These are phyloP conservation scores for Hydrolagus affinis DNA, from an alignment of 2,113 vertebrate genomes.

Conservation along the genomic window DNA sequence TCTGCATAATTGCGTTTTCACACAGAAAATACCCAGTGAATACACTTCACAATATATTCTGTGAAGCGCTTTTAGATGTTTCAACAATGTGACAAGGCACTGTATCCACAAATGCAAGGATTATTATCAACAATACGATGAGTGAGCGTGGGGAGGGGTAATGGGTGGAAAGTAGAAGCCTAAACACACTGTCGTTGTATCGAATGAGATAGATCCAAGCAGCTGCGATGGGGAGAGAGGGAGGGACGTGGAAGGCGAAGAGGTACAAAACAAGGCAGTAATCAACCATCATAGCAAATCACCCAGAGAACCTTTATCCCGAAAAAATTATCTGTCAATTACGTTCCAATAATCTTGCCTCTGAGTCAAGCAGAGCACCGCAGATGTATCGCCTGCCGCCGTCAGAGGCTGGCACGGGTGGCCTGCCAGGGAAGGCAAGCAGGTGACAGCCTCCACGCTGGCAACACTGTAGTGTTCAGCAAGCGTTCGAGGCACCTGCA, in stretches of 20 bases:
- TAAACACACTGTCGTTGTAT: slow-evolving; percentile 28
- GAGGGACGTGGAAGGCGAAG: background rate
- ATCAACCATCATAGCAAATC: slow-evolving; percentile 26
- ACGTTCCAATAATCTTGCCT: slow-evolving; percentile 11
- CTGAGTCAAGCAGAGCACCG: background rate
- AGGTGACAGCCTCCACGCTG: slow-evolving; percentile 1
- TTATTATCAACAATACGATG: too few relatives aligned
- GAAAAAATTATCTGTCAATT: slow-evolving; percentile 10
- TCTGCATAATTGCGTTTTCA: too few relatives aligned
- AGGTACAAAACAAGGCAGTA: background rate
- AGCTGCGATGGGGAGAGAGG: slow-evolving; percentile 15
- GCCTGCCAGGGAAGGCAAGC: background rate
- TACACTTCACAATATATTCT: too few relatives aligned
- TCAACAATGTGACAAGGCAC: too few relatives aligned
- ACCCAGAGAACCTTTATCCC: background rate
- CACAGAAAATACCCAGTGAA: too few relatives aligned
- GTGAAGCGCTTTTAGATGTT: too few relatives aligned
- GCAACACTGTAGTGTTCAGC: background rate
- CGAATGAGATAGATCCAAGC: background rate
- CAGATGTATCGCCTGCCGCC: slow-evolving; percentile 12
- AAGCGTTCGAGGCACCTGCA: background rate
- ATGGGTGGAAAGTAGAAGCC: background rate
- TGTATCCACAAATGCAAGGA: too few relatives aligned
- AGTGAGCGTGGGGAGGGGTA: too few relatives aligned
- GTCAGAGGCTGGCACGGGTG: background rate